Base-by-base conservation (phyloP, 2,797 vertebrate genomes). In the Aeoliscus strigatus region DNA sequence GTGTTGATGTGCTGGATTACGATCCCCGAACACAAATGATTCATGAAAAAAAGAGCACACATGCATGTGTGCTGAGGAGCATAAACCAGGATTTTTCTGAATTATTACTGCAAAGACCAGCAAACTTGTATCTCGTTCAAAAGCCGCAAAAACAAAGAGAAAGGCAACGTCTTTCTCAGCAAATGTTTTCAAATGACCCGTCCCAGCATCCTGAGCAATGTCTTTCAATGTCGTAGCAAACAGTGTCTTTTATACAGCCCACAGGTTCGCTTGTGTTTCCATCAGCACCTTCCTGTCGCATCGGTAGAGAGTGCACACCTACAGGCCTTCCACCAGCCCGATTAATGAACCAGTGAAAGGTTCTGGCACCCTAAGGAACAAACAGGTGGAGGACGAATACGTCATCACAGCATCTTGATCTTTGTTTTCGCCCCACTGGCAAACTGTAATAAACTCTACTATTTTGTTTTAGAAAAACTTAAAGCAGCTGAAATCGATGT, bases 11-110 rank as follows among this genome's bases (percentile, higher is more conserved):
- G 65, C 67, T 58, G 72, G 75, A 81, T 77, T 72, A 83, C 48
- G 57, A 56, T 78, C 75, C 67, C 66, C 0, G 3, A 79, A 72
- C 75, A 78, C 72, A 78, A 83, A 84, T 82, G 66, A 83, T 85
- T 85, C 59, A 85, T 83, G 75, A 21, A 57, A 62, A 68, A 74
- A 74, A 48, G 43, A 51, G 47, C 51, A 46, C 54, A 66, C 40
- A 61, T 73, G 68, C 67, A 72, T 76, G 65, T 76, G 73, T 56
- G 81, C 68, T 66, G 31, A 70, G 29, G 39, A 68, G 59, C 44
- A 72, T 79, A 75, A 77, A 76, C 39, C 61, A 29, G 54, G 55
- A 80, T 79, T 81, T 66, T 51, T 51, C 50, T 79, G 56, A 84
- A 80, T 80, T 76, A 84, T 83, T 81, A 48, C 77, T 59, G 52